phyloP scores from a whole-genome alignment of 2,888 invertebrate genomes.

The Hydraecia micacea region DNA sequence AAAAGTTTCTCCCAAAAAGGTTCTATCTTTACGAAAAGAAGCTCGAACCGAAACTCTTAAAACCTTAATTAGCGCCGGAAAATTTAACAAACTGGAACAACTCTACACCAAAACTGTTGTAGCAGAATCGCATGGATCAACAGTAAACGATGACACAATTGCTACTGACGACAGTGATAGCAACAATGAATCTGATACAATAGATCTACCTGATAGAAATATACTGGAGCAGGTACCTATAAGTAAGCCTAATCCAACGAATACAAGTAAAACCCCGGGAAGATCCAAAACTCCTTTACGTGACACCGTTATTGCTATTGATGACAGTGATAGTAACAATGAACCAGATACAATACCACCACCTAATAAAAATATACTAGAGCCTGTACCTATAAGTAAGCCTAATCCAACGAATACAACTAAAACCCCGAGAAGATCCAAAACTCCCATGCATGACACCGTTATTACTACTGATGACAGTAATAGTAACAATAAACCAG shows the following conservation, averaged over 20 bases:
- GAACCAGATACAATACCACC: too few species aligned
- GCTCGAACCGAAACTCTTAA: not conserved
- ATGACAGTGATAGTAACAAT: too few species aligned
- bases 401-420: too few species aligned
- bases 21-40: not conserved
- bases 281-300: not conserved
- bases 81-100: not conserved
- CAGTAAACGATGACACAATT: not conserved
- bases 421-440: too few species aligned
- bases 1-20: slow-evolving; percentile 7
- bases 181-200: not conserved
- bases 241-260: not conserved
- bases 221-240: not conserved
- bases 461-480: not conserved
- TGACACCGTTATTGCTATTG: not conserved
- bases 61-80: not conserved
- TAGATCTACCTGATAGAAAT: not conserved
- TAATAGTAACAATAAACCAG: too few species aligned
- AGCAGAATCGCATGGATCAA: not conserved
- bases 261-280: not conserved
- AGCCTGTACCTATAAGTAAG: too few species aligned
- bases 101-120: not conserved
- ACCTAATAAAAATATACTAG: too few species aligned
- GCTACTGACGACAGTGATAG: slow-evolving; percentile 2
- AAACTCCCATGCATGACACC: too few species aligned